Conservation (phyloP, 30 jellyfish, hydroid and myxozoan species). For the Mastigias papua region DNA sequence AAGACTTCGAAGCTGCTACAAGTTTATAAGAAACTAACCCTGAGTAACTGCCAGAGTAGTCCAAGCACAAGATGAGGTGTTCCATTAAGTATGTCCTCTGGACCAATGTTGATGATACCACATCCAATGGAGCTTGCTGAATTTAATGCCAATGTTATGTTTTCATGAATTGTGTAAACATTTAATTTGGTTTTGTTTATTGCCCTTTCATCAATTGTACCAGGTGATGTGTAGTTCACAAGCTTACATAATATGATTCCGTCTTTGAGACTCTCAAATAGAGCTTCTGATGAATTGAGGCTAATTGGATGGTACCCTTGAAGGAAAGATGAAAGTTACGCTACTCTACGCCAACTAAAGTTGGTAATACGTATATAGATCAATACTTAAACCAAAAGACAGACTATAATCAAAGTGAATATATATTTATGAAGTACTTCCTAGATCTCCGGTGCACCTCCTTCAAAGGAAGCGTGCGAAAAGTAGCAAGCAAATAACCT, state of each 20-base stretch:
- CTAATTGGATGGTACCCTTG: constrained; percentile 52
- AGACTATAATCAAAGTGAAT: too few relatives aligned
- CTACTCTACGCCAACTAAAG: neutral
- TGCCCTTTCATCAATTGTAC: constrained; percentile 88
- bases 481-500: too few relatives aligned
- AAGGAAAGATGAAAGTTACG: neutral
- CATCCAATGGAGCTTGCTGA: constrained; percentile 85
- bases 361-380: neutral
- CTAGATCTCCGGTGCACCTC: too few relatives aligned
- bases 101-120: constrained; percentile 74
- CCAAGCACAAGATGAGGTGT: constrained; percentile 84
- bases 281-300: constrained; percentile 32
- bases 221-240: constrained; percentile 71
- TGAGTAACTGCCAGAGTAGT: constrained; percentile 82
- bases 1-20: too few relatives aligned
- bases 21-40: too few relatives aligned
- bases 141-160: constrained; percentile 74
- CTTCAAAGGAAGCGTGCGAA: too few relatives aligned
- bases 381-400: too few relatives aligned
- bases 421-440: too few relatives aligned
- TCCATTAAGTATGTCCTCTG: constrained; percentile 75
- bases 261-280: constrained; percentile 54
- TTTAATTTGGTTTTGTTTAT: constrained; percentile 69
- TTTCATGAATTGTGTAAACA: constrained; percentile 75
- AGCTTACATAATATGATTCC: constrained; percentile 85